Evolutionary conservation across 2,888 invertebrate genomes (phyloP).

Genomic region (Alentia gelatinosa): DNA sequence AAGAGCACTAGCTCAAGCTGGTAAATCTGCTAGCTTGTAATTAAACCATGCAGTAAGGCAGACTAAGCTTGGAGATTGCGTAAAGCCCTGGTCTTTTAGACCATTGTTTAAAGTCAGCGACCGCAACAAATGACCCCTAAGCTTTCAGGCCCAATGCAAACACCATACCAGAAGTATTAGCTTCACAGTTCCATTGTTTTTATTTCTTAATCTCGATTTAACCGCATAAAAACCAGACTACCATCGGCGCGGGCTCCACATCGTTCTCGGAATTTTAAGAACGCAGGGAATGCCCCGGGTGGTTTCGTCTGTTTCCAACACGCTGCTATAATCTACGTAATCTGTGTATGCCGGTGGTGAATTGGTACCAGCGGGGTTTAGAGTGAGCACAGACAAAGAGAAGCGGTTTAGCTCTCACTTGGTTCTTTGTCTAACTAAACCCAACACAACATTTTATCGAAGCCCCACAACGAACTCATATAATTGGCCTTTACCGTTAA

Average conservation of each 20-base stretch:
- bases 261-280: background rate
- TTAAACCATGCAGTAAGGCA: background rate
- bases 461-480: too few species aligned
- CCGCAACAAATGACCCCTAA: background rate
- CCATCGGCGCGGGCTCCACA: background rate
- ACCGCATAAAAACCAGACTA: background rate
- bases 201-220: background rate
- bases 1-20: too few species aligned
- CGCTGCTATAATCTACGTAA: too few species aligned
- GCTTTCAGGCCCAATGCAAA: background rate
- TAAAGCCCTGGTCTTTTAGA: background rate
- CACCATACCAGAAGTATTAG: background rate
- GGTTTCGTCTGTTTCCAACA: background rate
- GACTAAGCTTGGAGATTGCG: background rate
- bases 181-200: background rate
- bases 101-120: background rate
- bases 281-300: background rate
- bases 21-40: background rate
- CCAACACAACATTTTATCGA: too few species aligned
- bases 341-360: too few species aligned
- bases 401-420: too few species aligned
- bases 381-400: too few species aligned
- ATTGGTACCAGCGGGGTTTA: too few species aligned
- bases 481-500: too few species aligned
- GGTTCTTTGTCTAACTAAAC: too few species aligned